A percentile compares a stretch with the other conserved stretches of the same genome.
These are phyloP conservation scores for Panurus biarmicus DNA, from an alignment of 2,113 vertebrate genomes.

Conservation along the genomic window DNA sequence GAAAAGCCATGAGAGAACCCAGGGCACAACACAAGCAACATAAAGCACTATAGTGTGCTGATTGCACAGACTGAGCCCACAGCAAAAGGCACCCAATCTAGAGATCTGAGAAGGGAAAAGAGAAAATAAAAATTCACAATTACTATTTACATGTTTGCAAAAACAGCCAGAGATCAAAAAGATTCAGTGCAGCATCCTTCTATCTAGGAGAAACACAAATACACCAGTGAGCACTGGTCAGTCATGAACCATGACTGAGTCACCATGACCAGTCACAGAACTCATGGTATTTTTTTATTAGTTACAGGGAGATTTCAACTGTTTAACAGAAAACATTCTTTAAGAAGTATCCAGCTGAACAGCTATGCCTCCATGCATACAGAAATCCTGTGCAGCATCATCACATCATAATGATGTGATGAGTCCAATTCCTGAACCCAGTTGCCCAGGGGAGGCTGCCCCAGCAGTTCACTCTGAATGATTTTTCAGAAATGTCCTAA, in stretches of 20 bases:
- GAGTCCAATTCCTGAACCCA: too few relatives aligned
- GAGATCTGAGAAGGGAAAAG: conserved; percentile 73
- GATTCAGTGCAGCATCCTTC: neutral
- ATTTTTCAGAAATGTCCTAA: neutral
- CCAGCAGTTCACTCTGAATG: neutral
- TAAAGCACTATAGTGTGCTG: conserved; percentile 93
- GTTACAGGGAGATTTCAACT: neutral
- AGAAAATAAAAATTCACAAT: neutral
- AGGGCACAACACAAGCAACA: conserved; percentile 78
- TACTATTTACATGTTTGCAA: neutral
- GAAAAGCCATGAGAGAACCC: conserved; percentile 80
- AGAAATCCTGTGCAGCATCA: neutral
- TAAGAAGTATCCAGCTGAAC: neutral
- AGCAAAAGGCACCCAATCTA: conserved; percentile 86
- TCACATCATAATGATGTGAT: neutral
- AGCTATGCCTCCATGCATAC: neutral
- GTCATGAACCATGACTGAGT: too few relatives aligned
- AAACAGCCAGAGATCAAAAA: neutral
- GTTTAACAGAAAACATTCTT: neutral
- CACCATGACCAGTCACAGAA: too few relatives aligned
- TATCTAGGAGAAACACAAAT: neutral
- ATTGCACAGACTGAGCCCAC: conserved; percentile 92
- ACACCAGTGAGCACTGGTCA: neutral
- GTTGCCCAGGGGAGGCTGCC: neutral
- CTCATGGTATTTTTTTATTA: neutral